phyloP scores from a whole-genome alignment of 1,140 invertebrate species.

The Cepaea nemoralis region DNA sequence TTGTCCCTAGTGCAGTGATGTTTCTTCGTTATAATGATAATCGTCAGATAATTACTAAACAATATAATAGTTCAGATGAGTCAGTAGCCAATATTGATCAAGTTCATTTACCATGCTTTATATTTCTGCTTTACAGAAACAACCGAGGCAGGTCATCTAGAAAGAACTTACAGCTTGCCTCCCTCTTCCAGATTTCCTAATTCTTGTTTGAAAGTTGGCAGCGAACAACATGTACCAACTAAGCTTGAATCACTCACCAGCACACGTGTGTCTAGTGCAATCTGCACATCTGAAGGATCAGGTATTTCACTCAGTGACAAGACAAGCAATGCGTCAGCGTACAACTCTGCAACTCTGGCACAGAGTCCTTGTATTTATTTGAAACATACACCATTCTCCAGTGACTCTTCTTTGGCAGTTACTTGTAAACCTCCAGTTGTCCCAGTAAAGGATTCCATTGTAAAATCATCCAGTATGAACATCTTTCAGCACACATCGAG shows the following conservation, averaged over 20 bases:
- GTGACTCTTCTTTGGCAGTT: conserved; percentile 19
- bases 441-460: background rate
- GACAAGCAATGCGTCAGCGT: background rate
- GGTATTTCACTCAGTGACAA: background rate
- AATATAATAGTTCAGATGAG: too few relatives aligned
- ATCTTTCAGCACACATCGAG: background rate
- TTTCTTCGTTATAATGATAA: too few relatives aligned
- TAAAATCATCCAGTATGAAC: background rate
- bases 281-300: background rate
- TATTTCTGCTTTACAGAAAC: background rate
- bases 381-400: background rate
- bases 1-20: too few relatives aligned
- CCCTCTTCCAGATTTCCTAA: conserved; percentile 56
- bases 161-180: conserved; percentile 39
- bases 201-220: conserved; percentile 60
- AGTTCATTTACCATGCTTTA: too few relatives aligned
- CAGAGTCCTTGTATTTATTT: conserved; percentile 7
- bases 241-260: conserved; percentile 14
- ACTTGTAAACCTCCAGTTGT: conserved; percentile 13
- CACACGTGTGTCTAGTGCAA: background rate
- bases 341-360: background rate
- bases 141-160: background rate
- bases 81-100: too few relatives aligned
- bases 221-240: conserved; percentile 60
- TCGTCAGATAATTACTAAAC: too few relatives aligned